Evolutionary conservation across 2,113 vertebrate species (phyloP).

Genomic region (Bucco capensis): DNA sequence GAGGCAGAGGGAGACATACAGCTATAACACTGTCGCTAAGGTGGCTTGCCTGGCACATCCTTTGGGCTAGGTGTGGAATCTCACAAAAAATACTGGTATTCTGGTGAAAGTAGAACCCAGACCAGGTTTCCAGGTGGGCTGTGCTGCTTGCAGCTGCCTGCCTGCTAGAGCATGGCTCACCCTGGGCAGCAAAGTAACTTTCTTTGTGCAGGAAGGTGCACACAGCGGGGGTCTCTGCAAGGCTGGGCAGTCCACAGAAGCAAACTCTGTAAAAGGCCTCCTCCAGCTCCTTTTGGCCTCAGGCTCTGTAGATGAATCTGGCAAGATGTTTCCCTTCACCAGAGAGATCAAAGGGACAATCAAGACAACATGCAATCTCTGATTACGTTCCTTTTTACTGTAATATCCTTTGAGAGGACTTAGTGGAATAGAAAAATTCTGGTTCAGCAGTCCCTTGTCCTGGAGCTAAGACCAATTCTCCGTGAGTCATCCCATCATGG

Average conservation of each 20-base stretch:
- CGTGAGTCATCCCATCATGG: not conserved
- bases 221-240: not conserved
- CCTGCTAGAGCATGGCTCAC: not conserved
- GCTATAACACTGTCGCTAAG: not conserved
- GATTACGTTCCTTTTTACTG: not conserved
- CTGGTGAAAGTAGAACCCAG: not conserved
- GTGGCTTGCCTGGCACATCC: not conserved
- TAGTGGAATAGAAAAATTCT: not conserved
- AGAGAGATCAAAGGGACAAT: not conserved
- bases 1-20: not conserved
- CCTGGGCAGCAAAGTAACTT: not conserved
- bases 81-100: not conserved
- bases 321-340: not conserved
- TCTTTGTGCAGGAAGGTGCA: not conserved
- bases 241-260: not conserved
- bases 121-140: not conserved
- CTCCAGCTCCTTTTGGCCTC: not conserved
- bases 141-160: not conserved
- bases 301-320: not conserved
- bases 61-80: not conserved
- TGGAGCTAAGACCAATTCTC: not conserved
- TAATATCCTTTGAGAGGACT: not conserved
- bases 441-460: not conserved
- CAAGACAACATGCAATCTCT: not conserved
- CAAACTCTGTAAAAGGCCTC: not conserved